Base-by-base conservation (phyloP, 1,140 invertebrate genomes). In the Trypoxylus dichotomus region DNA sequence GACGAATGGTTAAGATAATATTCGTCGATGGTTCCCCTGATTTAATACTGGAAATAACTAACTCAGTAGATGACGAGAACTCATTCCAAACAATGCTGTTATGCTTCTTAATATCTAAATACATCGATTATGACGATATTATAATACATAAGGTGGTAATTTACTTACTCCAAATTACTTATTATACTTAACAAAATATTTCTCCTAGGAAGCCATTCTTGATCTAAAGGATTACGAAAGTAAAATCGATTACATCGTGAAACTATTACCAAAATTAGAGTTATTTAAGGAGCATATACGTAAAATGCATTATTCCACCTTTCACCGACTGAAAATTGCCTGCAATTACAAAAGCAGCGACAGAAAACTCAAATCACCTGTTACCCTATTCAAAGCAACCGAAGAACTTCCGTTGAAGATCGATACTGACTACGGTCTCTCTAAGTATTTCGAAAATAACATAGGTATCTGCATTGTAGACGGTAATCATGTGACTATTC, bases 401-500 rank as follows among this genome's bases (percentile, higher is more conserved):
- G 85, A 89, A 24, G 85, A 86, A 1, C 86, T 87, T 1, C 72
- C 89, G 1, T 81, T 88, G 32, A 83, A 87, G 1, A 79, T 88
- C 6, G 87, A 90, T 27, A 89, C 91, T 41, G 91, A 93, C 82
- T 94, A 94, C 83, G 90, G 90, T 42, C 83, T 94, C 0, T 87
- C 89, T 0, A 87, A 89, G 79, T 83, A 88, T 76, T 88, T 88
- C 3, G 86, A 88, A 42, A 83, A 85, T 1, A 85, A 86, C 3
- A 87, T 91, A 0, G 86, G 86, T 1, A 85, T 91, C 0, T 88
- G 89, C 77, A 88, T 88, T 54, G 86, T 92, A 37, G 91, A 92
- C 81, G 93, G 93, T n/a, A 93, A 93, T 84, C 93, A 94, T 81
- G 83, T 89, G 0, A 90, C 89, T 13, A 92, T 94, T 81, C 81